A percentile compares a stretch with the other conserved stretches of the same genome.
phyloP scores from a whole-genome alignment of 2,113 vertebrate species.

The Neolamprologus modestus region DNA sequence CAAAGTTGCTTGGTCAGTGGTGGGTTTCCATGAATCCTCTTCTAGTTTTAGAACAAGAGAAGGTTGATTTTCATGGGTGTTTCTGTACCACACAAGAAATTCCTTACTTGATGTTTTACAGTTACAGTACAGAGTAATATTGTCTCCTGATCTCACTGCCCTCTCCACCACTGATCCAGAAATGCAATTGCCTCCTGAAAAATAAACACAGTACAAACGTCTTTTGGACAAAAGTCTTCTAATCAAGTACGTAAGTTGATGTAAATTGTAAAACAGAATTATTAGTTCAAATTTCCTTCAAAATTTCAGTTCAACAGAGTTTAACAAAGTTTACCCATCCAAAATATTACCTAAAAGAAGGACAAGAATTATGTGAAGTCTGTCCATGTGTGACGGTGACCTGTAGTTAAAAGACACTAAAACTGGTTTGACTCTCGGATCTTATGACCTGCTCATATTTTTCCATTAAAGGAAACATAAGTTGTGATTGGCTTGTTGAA shows the following conservation, averaged over 20 bases:
- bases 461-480: not conserved
- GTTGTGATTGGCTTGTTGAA: not conserved
- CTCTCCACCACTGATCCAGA: not conserved
- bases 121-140: conserved; percentile 33
- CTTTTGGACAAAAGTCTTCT: not conserved
- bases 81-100: not conserved
- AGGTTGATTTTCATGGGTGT: not conserved
- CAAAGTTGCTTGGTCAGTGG: not conserved
- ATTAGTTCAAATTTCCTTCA: not conserved
- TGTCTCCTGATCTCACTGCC: conserved; percentile 9
- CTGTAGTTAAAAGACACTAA: not conserved
- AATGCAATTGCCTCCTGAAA: not conserved
- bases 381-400: not conserved
- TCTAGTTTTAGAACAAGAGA: not conserved
- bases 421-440: too few species aligned
- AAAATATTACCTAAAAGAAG: not conserved
- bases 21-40: not conserved
- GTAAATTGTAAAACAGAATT: not conserved
- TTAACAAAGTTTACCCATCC: not conserved
- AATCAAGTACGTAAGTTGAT: not conserved
- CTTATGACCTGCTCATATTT: not conserved
- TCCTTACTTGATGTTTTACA: not conserved
- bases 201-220: not conserved
- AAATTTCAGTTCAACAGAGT: not conserved
- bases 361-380: not conserved